Evolutionary conservation across 2,113 vertebrate species (phyloP).

Genomic region (Ameiurus melas): DNA sequence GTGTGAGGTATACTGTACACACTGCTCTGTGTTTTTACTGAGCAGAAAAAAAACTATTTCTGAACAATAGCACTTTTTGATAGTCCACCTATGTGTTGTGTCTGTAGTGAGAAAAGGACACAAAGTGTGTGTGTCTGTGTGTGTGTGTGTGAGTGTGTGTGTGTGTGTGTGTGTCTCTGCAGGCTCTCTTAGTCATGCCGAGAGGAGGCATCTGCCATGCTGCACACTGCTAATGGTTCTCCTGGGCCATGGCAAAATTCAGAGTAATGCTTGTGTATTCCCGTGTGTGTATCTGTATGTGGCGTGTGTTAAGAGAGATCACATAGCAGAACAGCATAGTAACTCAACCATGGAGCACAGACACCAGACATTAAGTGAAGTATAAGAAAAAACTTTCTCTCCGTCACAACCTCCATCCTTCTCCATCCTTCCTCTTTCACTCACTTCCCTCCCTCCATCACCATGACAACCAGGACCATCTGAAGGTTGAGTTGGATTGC

Average conservation of each 20-base stretch:
- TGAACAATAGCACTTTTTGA: background rate
- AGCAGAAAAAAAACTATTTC: background rate
- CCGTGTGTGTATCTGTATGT: background rate
- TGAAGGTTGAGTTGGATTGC: constrained; percentile 9
- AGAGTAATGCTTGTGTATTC: background rate
- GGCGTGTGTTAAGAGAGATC: constrained; percentile 3
- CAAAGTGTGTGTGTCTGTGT: background rate
- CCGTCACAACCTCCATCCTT: background rate
- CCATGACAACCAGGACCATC: constrained; percentile 42
- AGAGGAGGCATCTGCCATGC: constrained; percentile 37
- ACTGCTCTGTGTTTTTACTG: background rate
- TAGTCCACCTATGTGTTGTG: background rate
- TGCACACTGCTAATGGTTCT: constrained; percentile 26
- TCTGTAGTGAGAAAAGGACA: background rate
- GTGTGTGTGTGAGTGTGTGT: constrained; percentile 1
- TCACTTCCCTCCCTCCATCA: background rate
- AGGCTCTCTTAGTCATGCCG: constrained; percentile 37
- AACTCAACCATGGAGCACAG: background rate
- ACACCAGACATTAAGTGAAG: background rate
- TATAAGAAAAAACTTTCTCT: constrained; percentile 24
- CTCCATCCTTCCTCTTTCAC: background rate
- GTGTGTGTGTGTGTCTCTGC: background rate
- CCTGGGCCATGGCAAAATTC: constrained; percentile 19
- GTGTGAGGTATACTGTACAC: background rate
- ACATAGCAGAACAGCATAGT: background rate